Conservation (phyloP, 1,140 invertebrate genomes). For the Cotesia glomerata region DNA sequence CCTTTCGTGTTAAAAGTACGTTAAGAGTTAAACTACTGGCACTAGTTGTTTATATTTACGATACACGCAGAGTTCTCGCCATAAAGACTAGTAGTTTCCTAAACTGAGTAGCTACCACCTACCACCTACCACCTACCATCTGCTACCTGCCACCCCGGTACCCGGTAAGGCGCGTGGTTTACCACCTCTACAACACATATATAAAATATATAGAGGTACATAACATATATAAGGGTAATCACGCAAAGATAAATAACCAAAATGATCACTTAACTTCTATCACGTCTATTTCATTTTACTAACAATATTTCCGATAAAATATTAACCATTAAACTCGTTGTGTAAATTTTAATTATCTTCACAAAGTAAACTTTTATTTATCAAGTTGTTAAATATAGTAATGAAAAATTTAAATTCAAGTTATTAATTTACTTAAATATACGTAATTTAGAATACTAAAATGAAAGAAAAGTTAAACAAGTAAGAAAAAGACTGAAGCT, state of each 20-base stretch:
- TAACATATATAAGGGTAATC: not conserved
- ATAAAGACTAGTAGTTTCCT: constrained; percentile 2
- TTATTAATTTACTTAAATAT: too few relatives aligned
- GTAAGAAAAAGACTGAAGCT: not conserved
- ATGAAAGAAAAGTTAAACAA: not conserved
- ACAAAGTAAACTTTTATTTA: too few relatives aligned
- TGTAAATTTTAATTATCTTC: not conserved
- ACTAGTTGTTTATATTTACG: constrained; percentile 27
- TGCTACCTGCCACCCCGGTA: too few relatives aligned
- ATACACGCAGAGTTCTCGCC: constrained; percentile 16
- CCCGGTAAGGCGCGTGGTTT: not conserved
- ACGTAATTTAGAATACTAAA: too few relatives aligned
- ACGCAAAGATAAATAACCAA: constrained; percentile 12
- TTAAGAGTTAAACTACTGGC: constrained; percentile 20
- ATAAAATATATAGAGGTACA: too few relatives aligned
- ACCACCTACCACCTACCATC: too few relatives aligned
- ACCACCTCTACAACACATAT: not conserved
- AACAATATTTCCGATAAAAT: not conserved
- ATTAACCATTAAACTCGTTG: not conserved
- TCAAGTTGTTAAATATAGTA: too few relatives aligned
- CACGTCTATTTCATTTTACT: not conserved
- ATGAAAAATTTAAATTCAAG: too few relatives aligned
- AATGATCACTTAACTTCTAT: not conserved
- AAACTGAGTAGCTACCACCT: not conserved
- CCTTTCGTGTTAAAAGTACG: constrained; percentile 22